A percentile compares a stretch with the other conserved stretches of the same genome.
Conservation (phyloP, 2,888 invertebrate species). For the Odontocolon sp. region DNA sequence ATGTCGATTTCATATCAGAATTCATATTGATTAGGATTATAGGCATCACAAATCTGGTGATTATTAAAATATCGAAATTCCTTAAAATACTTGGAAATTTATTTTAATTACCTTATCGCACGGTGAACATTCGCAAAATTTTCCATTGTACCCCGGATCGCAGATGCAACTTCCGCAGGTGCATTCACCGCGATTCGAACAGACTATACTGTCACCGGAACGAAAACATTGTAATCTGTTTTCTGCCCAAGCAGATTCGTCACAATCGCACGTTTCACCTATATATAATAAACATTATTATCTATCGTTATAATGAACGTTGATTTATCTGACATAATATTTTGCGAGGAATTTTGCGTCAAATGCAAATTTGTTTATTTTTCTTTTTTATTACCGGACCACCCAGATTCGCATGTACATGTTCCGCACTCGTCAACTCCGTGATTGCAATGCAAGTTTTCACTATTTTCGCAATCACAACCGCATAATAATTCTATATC, state of each 20-base stretch:
- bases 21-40: too few species aligned
- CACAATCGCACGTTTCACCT: conserved; percentile 84
- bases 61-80: too few species aligned
- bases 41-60: too few species aligned
- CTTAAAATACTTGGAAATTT: not conserved
- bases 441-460: conserved; percentile 80
- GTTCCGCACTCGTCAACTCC: conserved; percentile 85
- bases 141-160: conserved; percentile 83
- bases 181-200: conserved; percentile 90
- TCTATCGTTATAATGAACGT: conserved; percentile 1
- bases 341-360: too few species aligned
- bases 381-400: conserved; percentile 80
- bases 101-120: conserved; percentile 81
- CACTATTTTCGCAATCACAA: conserved; percentile 84
- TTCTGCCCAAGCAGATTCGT: conserved; percentile 80
- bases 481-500: conserved; percentile 89
- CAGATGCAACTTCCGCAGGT: conserved; percentile 90
- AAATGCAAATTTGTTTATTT: not conserved
- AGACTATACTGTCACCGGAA: conserved; percentile 82
- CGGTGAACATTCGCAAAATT: conserved; percentile 85
- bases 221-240: conserved; percentile 83
- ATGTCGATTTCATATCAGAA: too few species aligned
- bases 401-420: conserved; percentile 85
- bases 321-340: too few species aligned
- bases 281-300: not conserved